Evolutionary conservation across 2,113 vertebrate species (phyloP).

Genomic region (Atherinomorus stipes): DNA sequence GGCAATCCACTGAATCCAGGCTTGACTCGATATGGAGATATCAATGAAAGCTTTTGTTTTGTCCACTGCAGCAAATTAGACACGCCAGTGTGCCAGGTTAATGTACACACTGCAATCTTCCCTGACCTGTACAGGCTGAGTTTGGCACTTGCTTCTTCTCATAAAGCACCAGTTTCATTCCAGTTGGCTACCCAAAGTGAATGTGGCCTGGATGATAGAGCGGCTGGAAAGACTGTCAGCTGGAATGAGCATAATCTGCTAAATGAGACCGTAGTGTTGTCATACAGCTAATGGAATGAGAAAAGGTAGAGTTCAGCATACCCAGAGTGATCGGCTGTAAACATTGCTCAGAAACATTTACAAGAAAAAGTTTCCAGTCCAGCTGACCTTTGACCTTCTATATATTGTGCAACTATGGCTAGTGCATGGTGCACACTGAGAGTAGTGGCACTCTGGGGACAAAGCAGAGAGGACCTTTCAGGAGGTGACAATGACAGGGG

Average conservation of each 20-base stretch:
- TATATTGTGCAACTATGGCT: constrained; percentile 44
- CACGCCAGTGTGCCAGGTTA: constrained; percentile 64
- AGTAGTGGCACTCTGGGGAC: constrained; percentile 63
- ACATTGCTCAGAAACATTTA: constrained; percentile 43
- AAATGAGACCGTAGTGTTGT: constrained; percentile 58
- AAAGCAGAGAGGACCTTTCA: constrained; percentile 67
- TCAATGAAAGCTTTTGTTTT: constrained; percentile 80
- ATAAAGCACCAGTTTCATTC: constrained; percentile 72
- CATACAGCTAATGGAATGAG: constrained; percentile 35
- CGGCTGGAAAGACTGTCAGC: constrained; percentile 44
- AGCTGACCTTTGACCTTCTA: constrained; percentile 67
- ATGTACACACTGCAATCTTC: constrained; percentile 70
- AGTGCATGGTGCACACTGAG: constrained; percentile 33
- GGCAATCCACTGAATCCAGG: constrained; percentile 54
- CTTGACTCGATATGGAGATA: constrained; percentile 69
- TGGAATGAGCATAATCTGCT: constrained; percentile 68
- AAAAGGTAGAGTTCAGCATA: constrained; percentile 15
- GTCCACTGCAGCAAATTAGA: constrained; percentile 76
- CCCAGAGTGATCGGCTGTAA: constrained; percentile 47
- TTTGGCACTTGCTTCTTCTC: constrained; percentile 69
- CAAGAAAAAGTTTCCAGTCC: constrained; percentile 40
- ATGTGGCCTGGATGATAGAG: constrained; percentile 50
- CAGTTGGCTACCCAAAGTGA: constrained; percentile 52
- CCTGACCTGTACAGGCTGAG: constrained; percentile 63
- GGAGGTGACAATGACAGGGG: constrained; percentile 75